phyloP scores from a whole-genome alignment of 2,797 vertebrate genomes.

The Anguilla marmorata region DNA sequence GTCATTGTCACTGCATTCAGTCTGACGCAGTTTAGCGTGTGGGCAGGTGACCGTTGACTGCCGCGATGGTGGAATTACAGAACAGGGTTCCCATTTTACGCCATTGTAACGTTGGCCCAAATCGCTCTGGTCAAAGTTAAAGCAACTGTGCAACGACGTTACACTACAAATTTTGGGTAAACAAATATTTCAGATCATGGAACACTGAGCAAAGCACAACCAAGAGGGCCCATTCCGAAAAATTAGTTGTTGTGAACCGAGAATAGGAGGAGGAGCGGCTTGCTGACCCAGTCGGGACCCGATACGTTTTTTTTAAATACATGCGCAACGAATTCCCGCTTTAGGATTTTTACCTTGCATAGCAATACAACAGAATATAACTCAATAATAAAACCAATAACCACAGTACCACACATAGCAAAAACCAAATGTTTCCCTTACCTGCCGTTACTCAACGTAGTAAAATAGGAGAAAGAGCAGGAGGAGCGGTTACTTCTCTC shows the following conservation, averaged over 20 bases:
- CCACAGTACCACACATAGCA: background rate
- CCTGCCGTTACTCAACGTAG: slow-evolving; percentile 69
- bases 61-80: slow-evolving; percentile 13
- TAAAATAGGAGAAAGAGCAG: slow-evolving; percentile 50
- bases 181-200: background rate
- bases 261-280: slow-evolving; percentile 66
- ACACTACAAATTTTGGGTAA: background rate
- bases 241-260: slow-evolving; percentile 62
- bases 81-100: slow-evolving; percentile 44
- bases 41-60: slow-evolving; percentile 41
- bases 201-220: background rate
- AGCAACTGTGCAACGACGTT: background rate
- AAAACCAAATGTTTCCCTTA: slow-evolving; percentile 42
- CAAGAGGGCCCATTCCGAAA: slow-evolving; percentile 33
- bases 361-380: background rate
- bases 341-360: slow-evolving; percentile 39
- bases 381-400: background rate
- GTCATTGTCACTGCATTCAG: slow-evolving; percentile 25
- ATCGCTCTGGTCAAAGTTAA: slow-evolving; percentile 22
- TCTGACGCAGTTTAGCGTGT: slow-evolving; percentile 32
- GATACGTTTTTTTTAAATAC: slow-evolving; percentile 62
- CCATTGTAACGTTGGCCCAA: slow-evolving; percentile 30
- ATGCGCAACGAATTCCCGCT: slow-evolving; percentile 65
- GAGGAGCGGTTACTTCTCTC: slow-evolving; percentile 76
- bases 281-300: slow-evolving; percentile 43